These are phyloP conservation scores for Periparus ater DNA, from an alignment of 2,797 vertebrate species.

Conservation along the genomic window DNA sequence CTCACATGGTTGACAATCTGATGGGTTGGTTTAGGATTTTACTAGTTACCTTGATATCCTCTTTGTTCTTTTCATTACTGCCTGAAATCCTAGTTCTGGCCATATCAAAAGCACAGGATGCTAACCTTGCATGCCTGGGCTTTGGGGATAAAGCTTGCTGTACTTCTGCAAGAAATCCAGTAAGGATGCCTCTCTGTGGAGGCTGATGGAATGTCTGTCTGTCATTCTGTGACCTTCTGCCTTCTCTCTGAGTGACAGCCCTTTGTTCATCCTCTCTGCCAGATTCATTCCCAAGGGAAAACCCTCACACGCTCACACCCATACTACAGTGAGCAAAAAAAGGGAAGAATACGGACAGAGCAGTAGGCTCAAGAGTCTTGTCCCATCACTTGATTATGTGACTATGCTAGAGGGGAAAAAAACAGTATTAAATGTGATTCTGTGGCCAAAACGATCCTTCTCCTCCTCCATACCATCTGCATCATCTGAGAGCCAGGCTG, in stretches of 20 bases:
- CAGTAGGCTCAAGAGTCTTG: neutral
- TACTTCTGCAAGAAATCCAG: neutral
- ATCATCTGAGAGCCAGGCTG: slow-evolving; percentile 26
- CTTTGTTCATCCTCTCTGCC: neutral
- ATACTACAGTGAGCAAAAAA: neutral
- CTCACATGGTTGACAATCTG: neutral
- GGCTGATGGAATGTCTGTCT: neutral
- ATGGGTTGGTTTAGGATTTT: neutral
- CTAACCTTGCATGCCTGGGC: neutral
- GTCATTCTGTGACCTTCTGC: neutral
- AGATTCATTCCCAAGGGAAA: neutral
- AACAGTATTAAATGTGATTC: neutral
- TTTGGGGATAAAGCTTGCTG: neutral
- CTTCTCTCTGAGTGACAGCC: neutral
- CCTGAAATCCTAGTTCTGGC: neutral
- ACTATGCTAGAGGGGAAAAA: neutral
- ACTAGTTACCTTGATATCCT: neutral
- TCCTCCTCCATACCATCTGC: slow-evolving; percentile 63
- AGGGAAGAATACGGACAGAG: neutral
- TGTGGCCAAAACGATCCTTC: neutral
- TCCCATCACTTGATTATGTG: neutral
- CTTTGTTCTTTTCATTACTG: neutral
- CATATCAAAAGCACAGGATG: neutral
- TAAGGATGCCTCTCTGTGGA: neutral
- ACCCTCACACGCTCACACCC: neutral